A percentile compares a stretch with the other conserved stretches of the same genome.
phyloP scores from a whole-genome alignment of 2,888 invertebrate genomes.

The Dicyrtoma fusca region DNA sequence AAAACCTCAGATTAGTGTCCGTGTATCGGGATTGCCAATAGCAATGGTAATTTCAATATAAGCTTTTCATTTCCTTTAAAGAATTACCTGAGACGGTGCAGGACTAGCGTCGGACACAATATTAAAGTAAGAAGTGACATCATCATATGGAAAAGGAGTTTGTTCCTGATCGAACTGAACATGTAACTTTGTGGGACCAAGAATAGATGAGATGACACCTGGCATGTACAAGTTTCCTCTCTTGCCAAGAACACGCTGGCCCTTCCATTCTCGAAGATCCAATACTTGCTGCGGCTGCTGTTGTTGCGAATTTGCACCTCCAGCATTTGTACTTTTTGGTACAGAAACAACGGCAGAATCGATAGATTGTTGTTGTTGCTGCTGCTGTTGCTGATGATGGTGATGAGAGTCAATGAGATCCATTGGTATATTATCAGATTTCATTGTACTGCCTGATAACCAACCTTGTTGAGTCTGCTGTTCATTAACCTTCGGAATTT shows the following conservation, averaged over 20 bases:
- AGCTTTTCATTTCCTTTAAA: too few species aligned
- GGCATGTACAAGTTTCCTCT: conserved; percentile 80
- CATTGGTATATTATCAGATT: conserved; percentile 7
- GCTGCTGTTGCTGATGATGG: conserved; percentile 19
- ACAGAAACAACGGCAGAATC: not conserved
- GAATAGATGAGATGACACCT: conserved; percentile 73
- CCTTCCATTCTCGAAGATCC: conserved; percentile 91
- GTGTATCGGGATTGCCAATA: too few species aligned
- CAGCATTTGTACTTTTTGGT: conserved; percentile 2
- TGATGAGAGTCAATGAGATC: conserved; percentile 1
- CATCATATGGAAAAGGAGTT: conserved; percentile 47
- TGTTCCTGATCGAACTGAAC: conserved; percentile 56
- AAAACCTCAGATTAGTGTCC: conserved; percentile 4
- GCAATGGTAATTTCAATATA: too few species aligned
- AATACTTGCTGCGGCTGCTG: conserved; percentile 59
- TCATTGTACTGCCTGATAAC: conserved; percentile 17
- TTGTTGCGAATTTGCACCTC: not conserved
- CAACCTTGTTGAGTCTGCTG: conserved; percentile 23
- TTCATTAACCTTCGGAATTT: conserved; percentile 9
- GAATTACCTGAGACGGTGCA: not conserved
- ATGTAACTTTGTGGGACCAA: conserved; percentile 51
- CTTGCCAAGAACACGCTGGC: conserved; percentile 88
- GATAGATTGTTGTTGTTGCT: conserved; percentile 21
- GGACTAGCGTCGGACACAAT: conserved; percentile 61
- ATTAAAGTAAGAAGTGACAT: conserved; percentile 65